Percentiles rank a stretch among this genome's conserved stretches.
phyloP scores from a whole-genome alignment of 2,888 invertebrate genomes.

The Endomychus coccineus region DNA sequence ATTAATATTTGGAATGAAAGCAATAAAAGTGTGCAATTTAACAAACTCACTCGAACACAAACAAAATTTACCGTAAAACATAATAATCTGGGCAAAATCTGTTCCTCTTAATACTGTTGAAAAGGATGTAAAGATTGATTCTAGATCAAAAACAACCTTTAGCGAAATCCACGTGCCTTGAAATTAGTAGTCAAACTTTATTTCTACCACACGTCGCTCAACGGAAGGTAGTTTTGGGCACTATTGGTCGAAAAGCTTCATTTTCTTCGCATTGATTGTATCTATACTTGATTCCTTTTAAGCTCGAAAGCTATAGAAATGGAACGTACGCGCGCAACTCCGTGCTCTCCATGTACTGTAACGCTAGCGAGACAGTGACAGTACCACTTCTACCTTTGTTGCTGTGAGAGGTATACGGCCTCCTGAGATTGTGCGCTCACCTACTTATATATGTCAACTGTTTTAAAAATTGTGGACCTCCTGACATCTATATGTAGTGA shows the following conservation, averaged over 20 bases:
- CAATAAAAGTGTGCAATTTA: too few species aligned
- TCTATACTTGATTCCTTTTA: conserved; percentile 30
- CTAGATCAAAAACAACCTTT: conserved; percentile 22
- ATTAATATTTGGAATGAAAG: too few species aligned
- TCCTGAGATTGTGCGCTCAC: too few species aligned
- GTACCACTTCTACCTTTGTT: background rate
- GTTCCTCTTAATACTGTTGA: conserved; percentile 36
- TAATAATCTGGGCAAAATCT: conserved; percentile 34
- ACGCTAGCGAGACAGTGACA: too few species aligned
- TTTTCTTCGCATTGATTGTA: conserved; percentile 19
- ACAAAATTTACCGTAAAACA: conserved; percentile 14
- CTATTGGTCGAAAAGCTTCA: conserved; percentile 21
- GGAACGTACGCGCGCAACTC: conserved; percentile 16
- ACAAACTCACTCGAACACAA: conserved; percentile 3
- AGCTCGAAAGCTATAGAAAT: conserved; percentile 34
- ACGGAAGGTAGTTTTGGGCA: conserved; percentile 31
- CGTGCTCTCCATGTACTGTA: too few species aligned
- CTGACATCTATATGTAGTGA: background rate
- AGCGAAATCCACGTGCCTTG: conserved; percentile 31
- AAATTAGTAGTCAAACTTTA: conserved; percentile 32
- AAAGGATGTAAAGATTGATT: conserved; percentile 34
- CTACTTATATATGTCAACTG: background rate
- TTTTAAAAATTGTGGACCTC: background rate
- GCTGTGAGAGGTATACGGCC: background rate
- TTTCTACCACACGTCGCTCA: conserved; percentile 33